Percentiles rank a stretch among this genome's conserved stretches.
Conservation (phyloP, 2,113 vertebrate genomes). For the Ictalurus punctatus region DNA sequence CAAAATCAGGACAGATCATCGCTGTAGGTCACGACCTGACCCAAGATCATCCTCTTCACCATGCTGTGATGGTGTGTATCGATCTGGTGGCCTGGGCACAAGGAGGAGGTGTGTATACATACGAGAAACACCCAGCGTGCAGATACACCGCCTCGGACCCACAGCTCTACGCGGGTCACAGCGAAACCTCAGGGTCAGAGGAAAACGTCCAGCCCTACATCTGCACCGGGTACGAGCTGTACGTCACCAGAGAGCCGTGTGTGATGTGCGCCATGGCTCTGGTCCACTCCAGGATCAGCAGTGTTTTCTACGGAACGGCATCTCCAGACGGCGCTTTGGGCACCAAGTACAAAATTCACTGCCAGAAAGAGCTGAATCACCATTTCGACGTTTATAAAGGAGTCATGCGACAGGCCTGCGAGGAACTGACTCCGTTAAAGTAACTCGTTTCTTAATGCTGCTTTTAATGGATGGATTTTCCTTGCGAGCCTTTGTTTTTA, state of each 20-base stretch:
- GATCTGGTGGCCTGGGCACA: constrained; percentile 83
- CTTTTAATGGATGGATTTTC: background rate
- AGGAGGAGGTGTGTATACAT: constrained; percentile 73
- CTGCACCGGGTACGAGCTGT: constrained; percentile 85
- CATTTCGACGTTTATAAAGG: constrained; percentile 82
- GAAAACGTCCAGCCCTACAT: constrained; percentile 72
- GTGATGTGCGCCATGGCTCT: constrained; percentile 89
- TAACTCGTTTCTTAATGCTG: background rate
- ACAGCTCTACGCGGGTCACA: background rate
- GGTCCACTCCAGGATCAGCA: constrained; percentile 81
- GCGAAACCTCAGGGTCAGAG: background rate
- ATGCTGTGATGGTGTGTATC: constrained; percentile 84
- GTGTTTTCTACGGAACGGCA: constrained; percentile 79
- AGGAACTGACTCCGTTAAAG: constrained; percentile 51
- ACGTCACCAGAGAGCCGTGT: constrained; percentile 84
- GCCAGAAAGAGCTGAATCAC: constrained; percentile 81
- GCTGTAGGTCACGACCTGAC: constrained; percentile 78
- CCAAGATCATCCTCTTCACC: constrained; percentile 70
- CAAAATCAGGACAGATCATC: constrained; percentile 63
- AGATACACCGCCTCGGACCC: constrained; percentile 17
- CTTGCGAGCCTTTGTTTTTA: background rate
- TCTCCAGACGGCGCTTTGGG: constrained; percentile 79
- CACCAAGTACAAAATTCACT: constrained; percentile 78
- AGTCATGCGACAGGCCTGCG: constrained; percentile 72
- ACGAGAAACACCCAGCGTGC: constrained; percentile 67